Percentiles rank a stretch among this genome's conserved stretches.
Evolutionary conservation across 2,113 vertebrate genomes (phyloP).

Genomic region (Gallinago paraguaiae): DNA sequence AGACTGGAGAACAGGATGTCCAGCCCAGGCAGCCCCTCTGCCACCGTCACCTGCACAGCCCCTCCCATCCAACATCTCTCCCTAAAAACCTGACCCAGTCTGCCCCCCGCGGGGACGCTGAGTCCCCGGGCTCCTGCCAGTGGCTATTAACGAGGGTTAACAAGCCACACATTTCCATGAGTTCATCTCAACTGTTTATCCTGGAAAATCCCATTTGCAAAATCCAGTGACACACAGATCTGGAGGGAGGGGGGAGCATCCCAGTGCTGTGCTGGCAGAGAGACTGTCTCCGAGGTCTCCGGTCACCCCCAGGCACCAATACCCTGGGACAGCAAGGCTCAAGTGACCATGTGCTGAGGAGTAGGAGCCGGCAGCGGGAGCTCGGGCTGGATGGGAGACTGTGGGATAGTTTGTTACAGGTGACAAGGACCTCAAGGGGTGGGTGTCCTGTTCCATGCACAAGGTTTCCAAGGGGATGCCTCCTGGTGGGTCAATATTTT

Average conservation of each 20-base stretch:
- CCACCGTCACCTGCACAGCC: neutral
- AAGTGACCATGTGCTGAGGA: accelerated
- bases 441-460: neutral
- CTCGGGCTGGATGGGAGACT: neutral
- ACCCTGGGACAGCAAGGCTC: neutral
- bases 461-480: neutral
- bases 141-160: neutral
- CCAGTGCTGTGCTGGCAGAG: neutral
- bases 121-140: neutral
- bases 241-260: neutral
- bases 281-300: neutral
- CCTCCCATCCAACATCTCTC: neutral
- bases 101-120: accelerated
- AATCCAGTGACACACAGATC: neutral
- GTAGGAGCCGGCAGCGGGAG: neutral
- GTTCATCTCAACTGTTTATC: constrained; percentile 34
- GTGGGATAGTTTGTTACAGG: neutral
- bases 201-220: constrained; percentile 31
- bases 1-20: neutral
- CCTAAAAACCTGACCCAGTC: neutral
- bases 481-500: neutral
- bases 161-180: neutral
- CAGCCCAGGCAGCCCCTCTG: neutral
- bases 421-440: neutral
- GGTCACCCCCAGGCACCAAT: neutral